Conservation (phyloP, 2,888 invertebrate genomes). For the Iselma pallidipennis region DNA sequence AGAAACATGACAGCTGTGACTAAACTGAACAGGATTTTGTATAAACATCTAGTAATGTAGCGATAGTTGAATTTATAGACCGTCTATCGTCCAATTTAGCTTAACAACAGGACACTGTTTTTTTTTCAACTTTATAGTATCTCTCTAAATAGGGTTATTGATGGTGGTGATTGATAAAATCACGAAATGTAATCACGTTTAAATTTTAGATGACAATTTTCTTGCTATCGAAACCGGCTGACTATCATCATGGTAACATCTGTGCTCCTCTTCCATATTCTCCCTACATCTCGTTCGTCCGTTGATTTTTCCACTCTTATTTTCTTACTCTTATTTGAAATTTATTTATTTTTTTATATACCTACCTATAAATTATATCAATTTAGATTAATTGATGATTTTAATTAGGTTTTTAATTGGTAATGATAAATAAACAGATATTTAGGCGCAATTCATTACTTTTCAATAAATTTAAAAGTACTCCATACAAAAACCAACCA, state of each 20-base stretch:
- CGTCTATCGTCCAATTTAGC: background rate
- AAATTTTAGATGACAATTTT: background rate
- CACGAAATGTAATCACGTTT: background rate
- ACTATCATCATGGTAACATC: background rate
- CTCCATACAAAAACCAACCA: background rate
- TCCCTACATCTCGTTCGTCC: background rate
- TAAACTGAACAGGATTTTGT: background rate
- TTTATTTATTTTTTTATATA: no score
- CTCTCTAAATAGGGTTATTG: background rate
- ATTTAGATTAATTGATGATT: background rate
- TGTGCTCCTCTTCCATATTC: background rate
- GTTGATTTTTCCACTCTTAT: background rate
- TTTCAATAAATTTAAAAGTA: background rate
- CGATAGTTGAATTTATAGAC: background rate
- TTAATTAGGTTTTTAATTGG: background rate
- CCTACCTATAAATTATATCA: background rate
- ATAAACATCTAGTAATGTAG: no score
- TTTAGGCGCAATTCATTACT: background rate
- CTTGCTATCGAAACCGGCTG: background rate
- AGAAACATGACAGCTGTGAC: background rate
- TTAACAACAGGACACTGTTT: background rate
- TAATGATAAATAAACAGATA: no score
- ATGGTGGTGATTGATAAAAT: background rate
- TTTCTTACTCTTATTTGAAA: no score
- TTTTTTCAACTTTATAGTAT: no score